Evolutionary conservation across 2,113 vertebrate genomes (phyloP).

Genomic region (Stigmatopora nigra): DNA sequence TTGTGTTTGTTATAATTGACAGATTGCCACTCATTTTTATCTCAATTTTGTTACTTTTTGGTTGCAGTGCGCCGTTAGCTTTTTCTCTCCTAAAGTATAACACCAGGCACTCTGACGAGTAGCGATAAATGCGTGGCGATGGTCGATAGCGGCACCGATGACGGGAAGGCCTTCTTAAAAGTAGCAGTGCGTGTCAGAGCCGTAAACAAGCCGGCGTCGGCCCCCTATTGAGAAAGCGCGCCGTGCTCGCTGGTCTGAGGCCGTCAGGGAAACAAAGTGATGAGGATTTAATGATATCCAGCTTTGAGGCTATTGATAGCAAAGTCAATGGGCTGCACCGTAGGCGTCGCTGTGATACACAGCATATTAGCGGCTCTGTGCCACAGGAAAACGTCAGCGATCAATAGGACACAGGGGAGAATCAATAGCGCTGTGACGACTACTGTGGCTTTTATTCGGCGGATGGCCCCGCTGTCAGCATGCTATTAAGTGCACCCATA

Average conservation of each 20-base stretch:
- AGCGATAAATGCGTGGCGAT: constrained; percentile 31
- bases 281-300: constrained; percentile 78
- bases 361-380: constrained; percentile 74
- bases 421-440: constrained; percentile 69
- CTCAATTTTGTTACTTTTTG: too few relatives aligned
- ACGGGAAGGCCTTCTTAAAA: constrained; percentile 54
- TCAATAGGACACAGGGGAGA: constrained; percentile 77
- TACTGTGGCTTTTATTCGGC: constrained; percentile 59
- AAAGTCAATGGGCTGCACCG: constrained; percentile 69
- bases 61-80: too few relatives aligned
- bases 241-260: constrained; percentile 56
- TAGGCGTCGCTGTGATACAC: constrained; percentile 72
- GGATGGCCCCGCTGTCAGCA: constrained; percentile 51
- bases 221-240: constrained; percentile 66
- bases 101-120: constrained; percentile 26
- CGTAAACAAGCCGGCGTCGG: constrained; percentile 61
- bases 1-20: too few relatives aligned
- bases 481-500: constrained; percentile 57
- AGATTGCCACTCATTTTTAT: too few relatives aligned
- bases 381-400: constrained; percentile 74
- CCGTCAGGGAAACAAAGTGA: constrained; percentile 66
- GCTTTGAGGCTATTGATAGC: constrained; percentile 72
- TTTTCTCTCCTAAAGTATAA: too few relatives aligned
- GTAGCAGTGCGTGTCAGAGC: constrained; percentile 55
- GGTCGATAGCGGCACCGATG: constrained; percentile 51